Percentiles rank a stretch among this genome's conserved stretches.
phyloP scores from a whole-genome alignment of 1,140 invertebrate genomes.

The Delia radicum region DNA sequence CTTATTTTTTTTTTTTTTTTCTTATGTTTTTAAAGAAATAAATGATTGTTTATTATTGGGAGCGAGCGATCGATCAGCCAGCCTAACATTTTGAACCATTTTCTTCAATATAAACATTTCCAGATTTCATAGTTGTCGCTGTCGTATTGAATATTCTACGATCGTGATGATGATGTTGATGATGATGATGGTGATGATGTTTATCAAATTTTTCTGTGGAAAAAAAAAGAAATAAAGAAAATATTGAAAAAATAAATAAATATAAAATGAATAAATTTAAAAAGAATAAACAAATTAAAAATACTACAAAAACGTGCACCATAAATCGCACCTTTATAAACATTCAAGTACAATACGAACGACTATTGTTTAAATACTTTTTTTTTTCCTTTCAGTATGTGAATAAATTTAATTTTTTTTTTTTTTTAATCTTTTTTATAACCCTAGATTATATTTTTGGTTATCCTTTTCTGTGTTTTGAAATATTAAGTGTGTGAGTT shows the following conservation, averaged over 20 bases:
- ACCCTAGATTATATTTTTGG: not conserved
- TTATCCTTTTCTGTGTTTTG: no score
- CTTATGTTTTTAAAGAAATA: not conserved
- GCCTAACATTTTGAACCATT: slow-evolving; percentile 30
- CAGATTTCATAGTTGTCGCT: slow-evolving; percentile 39
- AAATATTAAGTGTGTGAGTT: no score
- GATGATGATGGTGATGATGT: slow-evolving; percentile 24
- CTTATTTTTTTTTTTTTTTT: not conserved
- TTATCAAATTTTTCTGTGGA: slow-evolving; percentile 41
- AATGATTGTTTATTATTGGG: not conserved
- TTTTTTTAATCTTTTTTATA: not conserved
- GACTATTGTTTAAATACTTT: not conserved
- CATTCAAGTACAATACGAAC: not conserved
- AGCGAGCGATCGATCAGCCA: not conserved
- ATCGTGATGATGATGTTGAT: slow-evolving; percentile 31
- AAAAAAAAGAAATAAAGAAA: not conserved
- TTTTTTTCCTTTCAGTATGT: not conserved
- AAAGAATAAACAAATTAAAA: not conserved
- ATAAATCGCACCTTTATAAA: slow-evolving; percentile 17
- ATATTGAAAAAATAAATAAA: not conserved
- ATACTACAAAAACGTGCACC: not conserved
- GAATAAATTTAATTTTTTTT: no score
- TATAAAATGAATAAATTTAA: not conserved
- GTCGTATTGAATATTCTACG: slow-evolving; percentile 37
- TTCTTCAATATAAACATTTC: slow-evolving; percentile 53